phyloP scores from a whole-genome alignment of 1,140 invertebrate genomes.

The Meloidogyne floridensis region DNA sequence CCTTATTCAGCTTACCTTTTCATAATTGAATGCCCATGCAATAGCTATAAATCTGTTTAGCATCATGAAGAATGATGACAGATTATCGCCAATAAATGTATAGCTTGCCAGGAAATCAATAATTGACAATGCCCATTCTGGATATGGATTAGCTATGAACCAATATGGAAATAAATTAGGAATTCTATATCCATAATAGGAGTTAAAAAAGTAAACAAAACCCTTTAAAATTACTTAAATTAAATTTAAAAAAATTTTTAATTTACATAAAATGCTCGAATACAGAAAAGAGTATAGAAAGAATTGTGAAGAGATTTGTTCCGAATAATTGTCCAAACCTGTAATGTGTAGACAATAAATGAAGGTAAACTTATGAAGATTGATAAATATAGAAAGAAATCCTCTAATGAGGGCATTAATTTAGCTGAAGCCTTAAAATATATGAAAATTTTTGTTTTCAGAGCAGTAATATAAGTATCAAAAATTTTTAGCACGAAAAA shows the following conservation, averaged over 20 bases:
- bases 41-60: conserved; percentile 17
- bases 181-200: background rate
- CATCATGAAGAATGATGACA: conserved; percentile 6
- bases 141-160: background rate
- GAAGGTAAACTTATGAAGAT: conserved; percentile 13
- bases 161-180: conserved; percentile 8
- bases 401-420: too few relatives aligned
- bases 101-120: background rate
- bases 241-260: background rate
- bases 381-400: background rate
- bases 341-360: background rate
- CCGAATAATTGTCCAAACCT: conserved; percentile 15
- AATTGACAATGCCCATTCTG: background rate
- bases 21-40: background rate
- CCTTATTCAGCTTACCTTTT: background rate
- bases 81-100: conserved; percentile 7
- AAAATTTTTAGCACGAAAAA: too few relatives aligned
- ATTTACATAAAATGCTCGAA: conserved; percentile 7
- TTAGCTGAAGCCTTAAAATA: too few relatives aligned
- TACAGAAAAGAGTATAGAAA: background rate
- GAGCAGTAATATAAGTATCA: too few relatives aligned
- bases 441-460: too few relatives aligned
- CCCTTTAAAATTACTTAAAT: background rate
- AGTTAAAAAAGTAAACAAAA: conserved; percentile 8
- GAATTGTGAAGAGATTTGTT: conserved; percentile 17